Evolutionary conservation across 2,113 vertebrate species (phyloP), one percentile per base, ranked within the genome.

Genomic region (Neodontobutis hainanensis): DNA sequence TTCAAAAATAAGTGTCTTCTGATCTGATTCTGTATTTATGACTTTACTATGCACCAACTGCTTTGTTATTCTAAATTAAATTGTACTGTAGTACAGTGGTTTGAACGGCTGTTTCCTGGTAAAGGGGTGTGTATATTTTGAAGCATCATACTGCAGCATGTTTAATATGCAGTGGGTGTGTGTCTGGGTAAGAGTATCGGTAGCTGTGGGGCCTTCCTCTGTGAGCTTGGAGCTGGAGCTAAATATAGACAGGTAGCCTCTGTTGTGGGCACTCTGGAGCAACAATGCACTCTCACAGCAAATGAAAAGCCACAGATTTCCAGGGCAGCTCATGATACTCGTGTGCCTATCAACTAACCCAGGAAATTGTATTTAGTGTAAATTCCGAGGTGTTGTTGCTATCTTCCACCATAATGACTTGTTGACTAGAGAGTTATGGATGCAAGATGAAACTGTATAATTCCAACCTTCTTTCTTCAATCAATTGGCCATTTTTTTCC

Each of bases 201-300:
- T 55, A 5, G 6, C 16, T 62, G 40, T 48, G 19, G 65, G 65
- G 47, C 60, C 75, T 79, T 85, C 65, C 70, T 80, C 56, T 70
- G 46, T 61, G 61, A 80, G 85, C 79, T 56, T 61, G 72, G 73
- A 86, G 78, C 84, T 67, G 52, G 0, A 58, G 73, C 70, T 85
- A 88, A 82, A 74, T 88, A 78, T 86, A 85, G 87, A 77, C 45
- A 74, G 51, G 11, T 14, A 27, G 45, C 57, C 60, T 64, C 44
- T 77, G 73, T 64, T 68, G 47, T 53, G 63, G 38, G 52, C 42
- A 65, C 50, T 57, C 47, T 14, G 32, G 43, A 60, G 51, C 51
- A 49, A 34, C 45, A 45, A 45, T 42, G 50, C 45, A 48, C 48
- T 53, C 27, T 52, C 14, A 52, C 16, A 58, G 42, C 32, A 8